Evolutionary conservation across 2,113 vertebrate species (phyloP), one percentile per base, ranked within the genome.

Genomic region (Ptilorrhoa leucosticta): DNA sequence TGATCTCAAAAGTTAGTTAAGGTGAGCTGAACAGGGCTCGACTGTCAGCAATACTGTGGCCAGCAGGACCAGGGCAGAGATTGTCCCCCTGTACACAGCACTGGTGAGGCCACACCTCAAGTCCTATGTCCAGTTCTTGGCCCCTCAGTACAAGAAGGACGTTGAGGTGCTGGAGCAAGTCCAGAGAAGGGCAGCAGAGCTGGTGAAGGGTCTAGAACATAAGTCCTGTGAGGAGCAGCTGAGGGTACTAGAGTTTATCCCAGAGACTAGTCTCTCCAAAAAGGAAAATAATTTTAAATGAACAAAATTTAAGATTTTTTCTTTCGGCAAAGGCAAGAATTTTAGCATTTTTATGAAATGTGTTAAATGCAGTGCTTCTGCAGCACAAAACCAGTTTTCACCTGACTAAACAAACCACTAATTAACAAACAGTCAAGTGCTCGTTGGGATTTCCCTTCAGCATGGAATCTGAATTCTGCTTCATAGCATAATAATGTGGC

Each of bases 1-100:
- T 54, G 11, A 10, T 58, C 44, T 87, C 45, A 13, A 3, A 83
- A 50, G 48, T 39, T 80, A 14, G 21, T 76, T 60, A 8, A 6
- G 37, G 12, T 61, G 66, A 69, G 28, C 40, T 45, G 37, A 69
- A 17, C 8, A 45, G n/a, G 45, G 28, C 24, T n/a, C 5, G 15
- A 1, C 45, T 45, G 39, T 39, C 54, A 78, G 28, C 22, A 39
- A 0, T 24, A 7, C 1, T 10, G 13, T 63, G 24, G 15, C 56
- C 75, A 47, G 28, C 0, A 87, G 40, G 20, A 31, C 15, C 20
- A 18, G 40, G 47, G 13, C 73, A 79, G 40, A 6, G 65, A 47
- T 11, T 33, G 39, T 39, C 10, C 63, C 22, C 10, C 47, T 61
- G 28, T 44, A 5, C 51, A 18, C 0, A 0, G 51, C 47, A 11